Percentiles rank a stretch among this genome's conserved stretches.
These are phyloP conservation scores for Euproctis similis DNA, from an alignment of 2,888 invertebrate genomes.

Conservation along the genomic window DNA sequence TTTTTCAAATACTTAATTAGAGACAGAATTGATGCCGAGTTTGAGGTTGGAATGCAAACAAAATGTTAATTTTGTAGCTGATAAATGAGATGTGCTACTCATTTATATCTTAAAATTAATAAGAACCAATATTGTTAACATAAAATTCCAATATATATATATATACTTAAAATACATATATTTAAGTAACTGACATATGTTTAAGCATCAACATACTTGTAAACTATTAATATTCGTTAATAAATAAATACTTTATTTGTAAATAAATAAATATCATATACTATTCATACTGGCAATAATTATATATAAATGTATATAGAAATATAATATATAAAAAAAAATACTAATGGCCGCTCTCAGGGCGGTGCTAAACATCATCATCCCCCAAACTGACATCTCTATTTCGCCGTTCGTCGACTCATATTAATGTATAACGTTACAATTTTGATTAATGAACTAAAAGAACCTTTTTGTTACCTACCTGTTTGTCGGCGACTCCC, in stretches of 20 bases:
- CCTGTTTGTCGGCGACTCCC: slow-evolving; percentile 60
- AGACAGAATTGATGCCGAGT: no score
- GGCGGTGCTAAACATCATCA: slow-evolving; percentile 45
- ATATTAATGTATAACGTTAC: slow-evolving; percentile 47
- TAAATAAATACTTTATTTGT: no score
- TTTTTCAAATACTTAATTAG: no score
- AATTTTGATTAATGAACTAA: slow-evolving; percentile 62
- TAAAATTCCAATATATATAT: slow-evolving; percentile 9
- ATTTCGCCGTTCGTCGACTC: slow-evolving; percentile 50
- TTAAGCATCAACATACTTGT: no score
- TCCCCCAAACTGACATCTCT: slow-evolving; percentile 44
- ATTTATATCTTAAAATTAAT: slow-evolving; percentile 18
- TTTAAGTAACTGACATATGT: no score
- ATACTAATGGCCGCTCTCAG: slow-evolving; percentile 38
- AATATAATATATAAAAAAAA: no score
- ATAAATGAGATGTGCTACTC: slow-evolving; percentile 9
- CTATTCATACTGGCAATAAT: no score
- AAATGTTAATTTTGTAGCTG: no score
- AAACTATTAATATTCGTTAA: no score
- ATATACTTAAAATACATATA: slow-evolving; percentile 3
- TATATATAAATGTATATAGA: not conserved
- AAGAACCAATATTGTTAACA: slow-evolving; percentile 11
- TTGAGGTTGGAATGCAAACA: no score
- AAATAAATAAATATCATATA: no score
- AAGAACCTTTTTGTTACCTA: slow-evolving; percentile 54